Percentiles rank a stretch among this genome's conserved stretches.
These are phyloP conservation scores for Phaonia tiefii DNA, from an alignment of 2,888 invertebrate species.

Conservation along the genomic window DNA sequence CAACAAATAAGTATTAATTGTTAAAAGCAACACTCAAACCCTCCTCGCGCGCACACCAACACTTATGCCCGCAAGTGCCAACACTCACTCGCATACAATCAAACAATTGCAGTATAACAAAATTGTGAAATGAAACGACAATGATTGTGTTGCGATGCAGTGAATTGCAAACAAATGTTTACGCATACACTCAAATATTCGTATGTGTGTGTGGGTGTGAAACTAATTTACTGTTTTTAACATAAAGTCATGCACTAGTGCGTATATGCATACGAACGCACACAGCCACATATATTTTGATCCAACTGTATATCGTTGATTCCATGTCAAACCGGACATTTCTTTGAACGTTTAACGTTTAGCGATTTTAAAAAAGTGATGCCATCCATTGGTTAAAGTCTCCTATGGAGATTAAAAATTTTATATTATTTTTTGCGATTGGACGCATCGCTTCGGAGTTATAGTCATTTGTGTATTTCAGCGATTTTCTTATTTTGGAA, in stretches of 20 bases:
- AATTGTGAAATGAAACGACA: slow-evolving; percentile 30
- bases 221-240: slow-evolving; percentile 37
- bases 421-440: too few relatives aligned
- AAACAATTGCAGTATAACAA: slow-evolving; percentile 20
- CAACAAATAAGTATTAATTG: slow-evolving; percentile 34
- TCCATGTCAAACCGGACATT: too few relatives aligned
- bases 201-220: slow-evolving; percentile 1
- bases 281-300: too few relatives aligned
- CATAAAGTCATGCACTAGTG: slow-evolving; percentile 12
- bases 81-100: slow-evolving; percentile 9
- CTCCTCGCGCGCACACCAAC: background rate
- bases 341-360: too few relatives aligned
- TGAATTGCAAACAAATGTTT: slow-evolving; percentile 26
- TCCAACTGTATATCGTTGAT: too few relatives aligned
- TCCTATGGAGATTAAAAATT: too few relatives aligned
- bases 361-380: too few relatives aligned
- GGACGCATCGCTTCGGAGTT: too few relatives aligned
- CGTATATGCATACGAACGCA: too few relatives aligned
- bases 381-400: too few relatives aligned
- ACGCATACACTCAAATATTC: background rate
- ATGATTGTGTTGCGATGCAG: slow-evolving; percentile 21
- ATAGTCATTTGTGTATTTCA: too few relatives aligned
- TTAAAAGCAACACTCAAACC: background rate
- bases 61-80: background rate
- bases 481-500: too few relatives aligned